Evolutionary conservation across 2,888 invertebrate species (phyloP), one percentile per base, ranked within the genome.

Genomic region (Homarus gammarus): DNA sequence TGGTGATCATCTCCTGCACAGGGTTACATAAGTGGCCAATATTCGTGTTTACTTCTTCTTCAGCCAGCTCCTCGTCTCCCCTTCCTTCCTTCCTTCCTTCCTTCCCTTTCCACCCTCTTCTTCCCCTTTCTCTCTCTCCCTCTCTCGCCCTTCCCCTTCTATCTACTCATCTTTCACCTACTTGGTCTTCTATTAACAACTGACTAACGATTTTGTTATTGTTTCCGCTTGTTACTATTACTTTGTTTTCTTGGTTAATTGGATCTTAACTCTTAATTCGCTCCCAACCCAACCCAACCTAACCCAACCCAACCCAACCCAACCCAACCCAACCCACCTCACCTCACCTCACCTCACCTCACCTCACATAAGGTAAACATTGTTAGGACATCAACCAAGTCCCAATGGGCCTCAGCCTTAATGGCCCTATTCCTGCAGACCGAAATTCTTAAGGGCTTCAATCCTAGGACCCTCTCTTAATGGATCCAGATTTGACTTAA

Each of bases 301-400:
- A 5, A 68, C 68, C 68, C 18, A 5, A 68, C 68, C 68, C 18
- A 5, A 68, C 68, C 68, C 31, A 5, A 68, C 68, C 68, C 8
- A 5, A 68, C 68, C 18, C 68, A 5, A 68, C 68, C 68, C 68
- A n/a, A 68, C 68, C 68, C n/a, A 68, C 68, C 68, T 18, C n/a
- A 68, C 68, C 68, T 18, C n/a, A 68, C 68, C 68, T 68, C n/a
- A 68, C 68, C 18, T 68, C n/a, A 68, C 68, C 31, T 68, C 8
- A 10, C 68, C 68, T 18, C n/a, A 68, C 68, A 5, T 18, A 5
- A 68, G 8, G 8, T 68, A 5, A 68, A 6, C 68, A n/a, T n/a
- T n/a, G n/a, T n/a, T n/a, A n/a, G n/a, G n/a, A n/a, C n/a, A n/a
- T n/a, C n/a, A n/a, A n/a, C n/a, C n/a, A n/a, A n/a, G n/a, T n/a